Percentiles rank a stretch among this genome's conserved stretches.
phyloP scores from a whole-genome alignment of 2,113 vertebrate species.

The Brachyhypopomus occidentalis region DNA sequence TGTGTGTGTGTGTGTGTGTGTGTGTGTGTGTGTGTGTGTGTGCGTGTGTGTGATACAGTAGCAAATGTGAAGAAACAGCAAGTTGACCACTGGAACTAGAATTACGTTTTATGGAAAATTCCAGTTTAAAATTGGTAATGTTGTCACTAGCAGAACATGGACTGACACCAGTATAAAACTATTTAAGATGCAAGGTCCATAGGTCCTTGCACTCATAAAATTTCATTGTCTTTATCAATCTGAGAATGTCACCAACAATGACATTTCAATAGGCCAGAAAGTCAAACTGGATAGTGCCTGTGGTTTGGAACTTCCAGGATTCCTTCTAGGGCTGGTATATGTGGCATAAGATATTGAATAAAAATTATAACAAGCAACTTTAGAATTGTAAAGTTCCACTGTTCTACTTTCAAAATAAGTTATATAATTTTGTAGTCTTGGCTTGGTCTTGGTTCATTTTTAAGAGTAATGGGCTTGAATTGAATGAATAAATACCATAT shows the following conservation, averaged over 20 bases:
- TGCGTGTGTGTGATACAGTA: neutral
- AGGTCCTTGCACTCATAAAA: no score
- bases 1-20: neutral
- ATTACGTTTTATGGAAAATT: neutral
- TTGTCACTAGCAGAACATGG: no score
- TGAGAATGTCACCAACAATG: neutral
- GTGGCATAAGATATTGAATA: neutral
- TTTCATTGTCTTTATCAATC: no score
- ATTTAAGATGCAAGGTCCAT: no score
- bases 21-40: neutral
- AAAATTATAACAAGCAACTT: neutral
- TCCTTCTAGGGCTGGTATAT: no score
- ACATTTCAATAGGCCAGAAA: neutral
- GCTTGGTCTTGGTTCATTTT: neutral
- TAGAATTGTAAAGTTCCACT: neutral
- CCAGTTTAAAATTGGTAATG: no score
- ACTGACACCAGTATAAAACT: no score
- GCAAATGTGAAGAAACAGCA: neutral
- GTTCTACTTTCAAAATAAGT: neutral
- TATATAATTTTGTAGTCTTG: no score
- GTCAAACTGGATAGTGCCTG: neutral
- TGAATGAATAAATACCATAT: slow-evolving; percentile 18
- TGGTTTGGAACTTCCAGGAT: neutral
- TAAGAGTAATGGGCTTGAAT: neutral
- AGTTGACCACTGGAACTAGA: neutral